Base-by-base conservation (phyloP, 2,113 vertebrate species). In the Aleadryas rufinucha region DNA sequence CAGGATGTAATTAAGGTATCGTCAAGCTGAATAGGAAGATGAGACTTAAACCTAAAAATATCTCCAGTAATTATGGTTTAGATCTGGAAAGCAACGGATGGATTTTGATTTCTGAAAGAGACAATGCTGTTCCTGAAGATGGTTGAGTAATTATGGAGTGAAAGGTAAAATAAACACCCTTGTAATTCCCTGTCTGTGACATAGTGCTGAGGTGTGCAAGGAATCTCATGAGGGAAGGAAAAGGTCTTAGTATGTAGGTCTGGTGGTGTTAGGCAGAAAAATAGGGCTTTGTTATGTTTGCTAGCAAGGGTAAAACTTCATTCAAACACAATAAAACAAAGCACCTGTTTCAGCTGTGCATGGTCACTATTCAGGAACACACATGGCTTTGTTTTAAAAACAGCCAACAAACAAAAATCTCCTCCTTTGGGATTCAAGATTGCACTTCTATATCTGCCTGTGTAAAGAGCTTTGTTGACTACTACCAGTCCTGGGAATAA, bases 11-110 rank as follows among this genome's bases (percentile, higher is more conserved):
- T 97, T 97, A 97, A 95, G 56, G 91, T 96, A 85, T 82, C 26
- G 39, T 95, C 97, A 97, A 83, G 69, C 41, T 84, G 79, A 94
- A 92, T 78, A 84, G 79, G 66, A 97, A 98, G 94, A 96, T 86
- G 90, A 53, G 68, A 92, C 76, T 97, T 97, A 92, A 90, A 59
- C 75, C 97, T 98, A 97, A 98, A 98, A 98, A 97, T 98, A 97
- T 44, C 28, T 60, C 77, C 47, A 65, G 57, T 98, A 98, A 98
- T 98, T 97, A 96, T 4, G 95, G 96, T 88, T 96, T 97, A 87
- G 90, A 86, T 82, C 75, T 49, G 50, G 90, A 57, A 94, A 90
- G 70, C 33, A 87, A 80, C 0, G 28, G 75, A 85, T 85, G 66
- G 80, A 90, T 93, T 95, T 95, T 91, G 86, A 90, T 90, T 88